These are phyloP conservation scores for Hiodon alosoides DNA, from an alignment of 2,113 vertebrate genomes.

Conservation along the genomic window DNA sequence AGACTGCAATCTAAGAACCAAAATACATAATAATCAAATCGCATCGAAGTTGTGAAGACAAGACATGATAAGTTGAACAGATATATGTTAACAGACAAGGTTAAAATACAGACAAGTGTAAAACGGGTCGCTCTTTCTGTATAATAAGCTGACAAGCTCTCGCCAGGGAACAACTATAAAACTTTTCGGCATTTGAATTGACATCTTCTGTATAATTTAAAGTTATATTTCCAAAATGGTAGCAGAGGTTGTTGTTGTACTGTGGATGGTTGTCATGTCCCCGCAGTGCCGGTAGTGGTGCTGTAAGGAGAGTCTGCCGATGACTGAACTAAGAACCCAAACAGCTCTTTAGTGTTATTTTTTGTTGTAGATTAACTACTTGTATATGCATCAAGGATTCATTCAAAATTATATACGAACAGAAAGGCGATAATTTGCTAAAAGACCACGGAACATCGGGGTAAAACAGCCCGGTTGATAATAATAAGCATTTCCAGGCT, in stretches of 20 bases:
- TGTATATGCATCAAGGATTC: slow-evolving; percentile 77
- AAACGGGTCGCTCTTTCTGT: no score
- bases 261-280: slow-evolving; percentile 91
- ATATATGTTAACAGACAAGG: no score
- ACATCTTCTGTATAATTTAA: slow-evolving; percentile 44
- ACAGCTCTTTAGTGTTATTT: slow-evolving; percentile 85
- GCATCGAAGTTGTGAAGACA: no score
- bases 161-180: no score
- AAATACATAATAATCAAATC: no score
- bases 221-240: slow-evolving; percentile 92
- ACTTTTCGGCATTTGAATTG: not conserved
- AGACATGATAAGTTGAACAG: no score
- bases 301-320: slow-evolving; percentile 91
- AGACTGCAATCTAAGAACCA: no score
- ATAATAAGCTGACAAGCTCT: no score
- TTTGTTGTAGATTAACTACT: slow-evolving; percentile 75
- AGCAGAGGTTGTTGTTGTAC: slow-evolving; percentile 93
- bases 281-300: slow-evolving; percentile 98
- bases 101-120: no score
- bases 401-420: slow-evolving; percentile 48
- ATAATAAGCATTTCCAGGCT: slow-evolving; percentile 61
- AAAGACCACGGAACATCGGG: slow-evolving; percentile 51
- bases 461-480: slow-evolving; percentile 57
- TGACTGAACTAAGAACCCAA: slow-evolving; percentile 77
- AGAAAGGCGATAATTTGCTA: slow-evolving; percentile 49